Evolutionary conservation across 1,140 invertebrate genomes (phyloP).

Genomic region (Ridgeia piscesae): DNA sequence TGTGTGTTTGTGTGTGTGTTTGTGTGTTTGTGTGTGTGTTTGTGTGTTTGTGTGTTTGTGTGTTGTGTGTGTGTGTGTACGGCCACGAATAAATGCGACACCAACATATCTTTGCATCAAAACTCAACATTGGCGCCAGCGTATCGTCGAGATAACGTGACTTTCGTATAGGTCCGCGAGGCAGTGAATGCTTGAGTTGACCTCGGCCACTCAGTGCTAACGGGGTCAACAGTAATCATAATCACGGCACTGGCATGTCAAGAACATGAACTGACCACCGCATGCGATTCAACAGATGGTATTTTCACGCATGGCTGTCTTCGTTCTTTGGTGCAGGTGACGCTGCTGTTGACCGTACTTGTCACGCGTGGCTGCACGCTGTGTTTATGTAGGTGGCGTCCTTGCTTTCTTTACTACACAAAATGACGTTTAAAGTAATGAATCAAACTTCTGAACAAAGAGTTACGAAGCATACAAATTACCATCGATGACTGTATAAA

Average conservation of each 20-base stretch:
- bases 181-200: neutral
- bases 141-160: neutral
- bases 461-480: neutral
- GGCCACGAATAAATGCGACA: too few species aligned
- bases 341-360: neutral
- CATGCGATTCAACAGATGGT: neutral
- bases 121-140: neutral
- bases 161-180: neutral
- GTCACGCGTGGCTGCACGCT: neutral
- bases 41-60: too few species aligned
- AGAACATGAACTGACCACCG: neutral
- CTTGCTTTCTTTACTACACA: neutral
- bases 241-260: neutral
- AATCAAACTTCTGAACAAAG: neutral
- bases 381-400: neutral
- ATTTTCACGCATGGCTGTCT: neutral
- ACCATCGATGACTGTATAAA: neutral
- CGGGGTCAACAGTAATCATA: neutral
- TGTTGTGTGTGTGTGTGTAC: too few species aligned
- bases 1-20: too few species aligned
- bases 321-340: neutral
- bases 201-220: neutral
- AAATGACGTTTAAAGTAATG: neutral
- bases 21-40: too few species aligned
- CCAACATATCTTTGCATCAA: neutral